phyloP scores from a whole-genome alignment of 2,888 invertebrate species.

The Dynastes tityus region DNA sequence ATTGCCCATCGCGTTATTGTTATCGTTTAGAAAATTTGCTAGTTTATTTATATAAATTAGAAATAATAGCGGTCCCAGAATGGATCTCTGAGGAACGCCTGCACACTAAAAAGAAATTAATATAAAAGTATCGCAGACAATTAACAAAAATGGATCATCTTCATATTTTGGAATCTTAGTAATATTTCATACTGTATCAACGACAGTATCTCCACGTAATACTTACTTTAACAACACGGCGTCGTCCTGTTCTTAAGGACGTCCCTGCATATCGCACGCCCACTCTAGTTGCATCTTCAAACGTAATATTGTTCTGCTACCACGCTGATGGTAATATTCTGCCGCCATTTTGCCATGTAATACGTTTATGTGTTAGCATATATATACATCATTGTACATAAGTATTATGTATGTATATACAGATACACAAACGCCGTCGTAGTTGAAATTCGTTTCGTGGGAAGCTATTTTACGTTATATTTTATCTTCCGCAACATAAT shows the following conservation, averaged over 20 bases:
- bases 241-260: slow-evolving; percentile 25
- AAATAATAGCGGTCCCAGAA: background rate
- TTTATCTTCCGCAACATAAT: slow-evolving; percentile 49
- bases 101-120: too few relatives aligned
- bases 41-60: background rate
- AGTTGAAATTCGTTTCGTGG: slow-evolving; percentile 41
- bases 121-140: background rate
- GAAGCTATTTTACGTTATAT: slow-evolving; percentile 50
- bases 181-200: background rate
- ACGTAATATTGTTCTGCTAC: slow-evolving; percentile 33
- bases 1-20: too few relatives aligned
- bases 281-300: slow-evolving; percentile 39
- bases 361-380: background rate
- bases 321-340: slow-evolving; percentile 11
- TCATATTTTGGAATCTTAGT: background rate
- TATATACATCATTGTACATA: slow-evolving; percentile 7
- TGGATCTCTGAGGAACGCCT: too few relatives aligned
- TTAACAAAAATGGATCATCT: background rate
- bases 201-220: background rate
- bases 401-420: slow-evolving; percentile 10
- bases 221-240: background rate
- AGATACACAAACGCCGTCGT: slow-evolving; percentile 15
- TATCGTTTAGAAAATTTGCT: background rate
- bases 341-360: background rate
- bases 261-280: slow-evolving; percentile 17